Conservation (phyloP, 2,888 invertebrate species). For the Parochlus steinenii region DNA sequence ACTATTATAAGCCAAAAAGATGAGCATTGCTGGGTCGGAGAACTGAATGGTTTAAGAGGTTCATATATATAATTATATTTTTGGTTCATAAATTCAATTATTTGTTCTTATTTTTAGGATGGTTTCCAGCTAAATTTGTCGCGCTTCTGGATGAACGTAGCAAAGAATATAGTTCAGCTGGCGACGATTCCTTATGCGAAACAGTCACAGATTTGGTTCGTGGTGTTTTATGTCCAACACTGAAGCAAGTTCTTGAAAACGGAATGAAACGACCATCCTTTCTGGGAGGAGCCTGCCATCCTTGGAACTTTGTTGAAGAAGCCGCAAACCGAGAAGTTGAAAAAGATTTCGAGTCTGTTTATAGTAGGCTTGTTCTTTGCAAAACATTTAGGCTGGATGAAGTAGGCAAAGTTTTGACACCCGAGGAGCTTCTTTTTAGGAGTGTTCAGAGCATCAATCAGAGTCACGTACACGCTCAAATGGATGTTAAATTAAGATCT, state of each 20-base stretch:
- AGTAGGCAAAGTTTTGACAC: conserved; percentile 96
- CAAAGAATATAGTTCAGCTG: conserved; percentile 78
- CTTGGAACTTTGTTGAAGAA: conserved; percentile 98
- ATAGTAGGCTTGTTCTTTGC: conserved; percentile 88
- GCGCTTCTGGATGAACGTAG: conserved; percentile 89
- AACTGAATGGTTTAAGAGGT: conserved; percentile 81
- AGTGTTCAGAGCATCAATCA: conserved; percentile 77
- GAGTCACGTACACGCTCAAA: conserved; percentile 10
- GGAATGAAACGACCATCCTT: conserved; percentile 86
- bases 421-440: conserved; percentile 71
- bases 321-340: conserved; percentile 92
- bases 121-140: conserved; percentile 97
- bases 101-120: conserved; percentile 47
- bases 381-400: conserved; percentile 97
- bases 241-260: conserved; percentile 87
- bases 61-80: conserved; percentile 15
- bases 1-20: conserved; percentile 94
- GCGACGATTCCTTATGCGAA: conserved; percentile 95
- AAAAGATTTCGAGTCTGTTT: conserved; percentile 95
- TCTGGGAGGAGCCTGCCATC: conserved; percentile 86
- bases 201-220: conserved; percentile 92
- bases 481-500: conserved; percentile 60
- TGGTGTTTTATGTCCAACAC: conserved; percentile 80
- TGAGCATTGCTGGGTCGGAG: conserved; percentile 98
- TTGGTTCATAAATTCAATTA: conserved; percentile 1